Conservation (phyloP, 2,113 vertebrate species). For the Anthoscopus minutus region DNA sequence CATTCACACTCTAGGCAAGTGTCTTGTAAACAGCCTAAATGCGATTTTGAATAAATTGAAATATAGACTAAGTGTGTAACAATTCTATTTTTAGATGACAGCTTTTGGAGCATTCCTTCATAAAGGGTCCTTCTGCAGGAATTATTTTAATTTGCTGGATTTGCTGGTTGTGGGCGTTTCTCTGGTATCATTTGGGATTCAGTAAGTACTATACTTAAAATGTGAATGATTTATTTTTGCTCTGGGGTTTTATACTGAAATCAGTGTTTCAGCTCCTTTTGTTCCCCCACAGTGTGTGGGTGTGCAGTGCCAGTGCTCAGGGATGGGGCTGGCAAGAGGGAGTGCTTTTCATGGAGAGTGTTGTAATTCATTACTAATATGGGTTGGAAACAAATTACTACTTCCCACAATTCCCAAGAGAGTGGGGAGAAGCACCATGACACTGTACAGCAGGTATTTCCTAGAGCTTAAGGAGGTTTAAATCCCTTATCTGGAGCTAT, state of each 20-base stretch:
- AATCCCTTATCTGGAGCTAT: neutral
- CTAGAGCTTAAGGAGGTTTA: neutral
- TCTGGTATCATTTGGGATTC: conserved; percentile 95
- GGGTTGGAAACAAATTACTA: neutral
- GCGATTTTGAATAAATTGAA: neutral
- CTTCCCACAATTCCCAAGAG: neutral
- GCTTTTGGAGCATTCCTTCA: conserved; percentile 97
- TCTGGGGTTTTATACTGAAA: neutral
- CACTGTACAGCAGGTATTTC: neutral
- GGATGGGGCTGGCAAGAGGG: neutral
- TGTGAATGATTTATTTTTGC: neutral
- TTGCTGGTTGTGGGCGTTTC: conserved; percentile 98
- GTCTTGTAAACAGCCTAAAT: conserved; percentile 73
- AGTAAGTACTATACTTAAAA: conserved; percentile 79
- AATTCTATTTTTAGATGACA: conserved; percentile 85
- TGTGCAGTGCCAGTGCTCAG: neutral
- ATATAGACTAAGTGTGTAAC: conserved; percentile 14
- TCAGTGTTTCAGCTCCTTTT: neutral
- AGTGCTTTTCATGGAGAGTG: neutral
- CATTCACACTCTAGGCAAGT: conserved; percentile 1
- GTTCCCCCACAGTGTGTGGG: neutral
- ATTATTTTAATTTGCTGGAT: conserved; percentile 98
- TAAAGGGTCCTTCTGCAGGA: conserved; percentile 97
- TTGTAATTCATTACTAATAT: neutral
- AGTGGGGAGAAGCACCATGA: neutral